Evolutionary conservation across 2,888 invertebrate genomes (phyloP).

Genomic region (Hypomecis atomaria): DNA sequence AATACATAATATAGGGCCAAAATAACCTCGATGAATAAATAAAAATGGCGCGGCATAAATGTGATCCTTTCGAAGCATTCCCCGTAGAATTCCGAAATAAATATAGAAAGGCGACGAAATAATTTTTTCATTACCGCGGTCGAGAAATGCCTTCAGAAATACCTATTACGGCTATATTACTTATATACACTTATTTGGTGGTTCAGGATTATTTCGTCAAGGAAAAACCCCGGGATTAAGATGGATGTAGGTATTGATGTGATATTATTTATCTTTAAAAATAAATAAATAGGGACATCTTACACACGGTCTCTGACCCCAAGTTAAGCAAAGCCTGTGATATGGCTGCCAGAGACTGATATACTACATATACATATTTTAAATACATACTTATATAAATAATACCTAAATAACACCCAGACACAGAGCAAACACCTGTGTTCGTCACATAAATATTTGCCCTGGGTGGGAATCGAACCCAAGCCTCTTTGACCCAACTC

Average conservation of each 20-base stretch:
- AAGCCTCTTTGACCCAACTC: too few relatives aligned
- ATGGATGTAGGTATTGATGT: background rate
- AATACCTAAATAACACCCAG: too few relatives aligned
- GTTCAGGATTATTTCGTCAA: slow-evolving; percentile 9
- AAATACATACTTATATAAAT: too few relatives aligned
- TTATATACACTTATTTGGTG: slow-evolving; percentile 5
- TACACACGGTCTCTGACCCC: too few relatives aligned
- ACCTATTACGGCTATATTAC: slow-evolving; percentile 18
- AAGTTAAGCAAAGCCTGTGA: too few relatives aligned
- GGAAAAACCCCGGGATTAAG: slow-evolving; percentile 6
- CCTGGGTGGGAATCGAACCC: too few relatives aligned
- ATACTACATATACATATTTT: too few relatives aligned
- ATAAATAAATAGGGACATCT: too few relatives aligned
- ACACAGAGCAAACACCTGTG: too few relatives aligned
- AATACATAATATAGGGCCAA: slow-evolving; percentile 3
- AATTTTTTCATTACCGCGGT: slow-evolving; percentile 27
- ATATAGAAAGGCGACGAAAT: slow-evolving; percentile 24
- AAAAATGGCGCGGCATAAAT: slow-evolving; percentile 9
- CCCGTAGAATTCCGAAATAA: slow-evolving; percentile 18
- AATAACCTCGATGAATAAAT: slow-evolving; percentile 11
- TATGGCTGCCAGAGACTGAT: too few relatives aligned
- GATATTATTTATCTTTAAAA: too few relatives aligned
- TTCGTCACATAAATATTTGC: too few relatives aligned
- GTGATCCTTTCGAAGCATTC: slow-evolving; percentile 14
- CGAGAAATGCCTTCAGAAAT: slow-evolving; percentile 23